Conservation (phyloP, 1,140 invertebrate genomes). For the Diachasma alloeum region DNA sequence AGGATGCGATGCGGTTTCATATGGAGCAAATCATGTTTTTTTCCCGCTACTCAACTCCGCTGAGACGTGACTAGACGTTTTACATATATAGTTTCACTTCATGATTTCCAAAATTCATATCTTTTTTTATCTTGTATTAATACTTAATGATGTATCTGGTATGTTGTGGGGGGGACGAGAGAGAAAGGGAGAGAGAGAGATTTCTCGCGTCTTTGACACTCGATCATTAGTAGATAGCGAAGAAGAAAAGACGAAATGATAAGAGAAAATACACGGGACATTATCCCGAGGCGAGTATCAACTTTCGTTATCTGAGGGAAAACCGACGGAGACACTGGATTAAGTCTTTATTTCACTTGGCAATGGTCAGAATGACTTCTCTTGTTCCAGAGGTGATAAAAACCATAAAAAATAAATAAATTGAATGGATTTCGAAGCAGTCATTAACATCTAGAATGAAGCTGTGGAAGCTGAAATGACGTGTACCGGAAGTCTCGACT, state of each 20-base stretch:
- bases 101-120: background rate
- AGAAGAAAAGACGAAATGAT: background rate
- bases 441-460: constrained; percentile 10
- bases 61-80: background rate
- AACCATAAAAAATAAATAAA: background rate
- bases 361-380: too few relatives aligned
- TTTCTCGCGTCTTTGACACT: background rate
- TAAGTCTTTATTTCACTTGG: background rate
- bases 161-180: too few relatives aligned
- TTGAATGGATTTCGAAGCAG: background rate
- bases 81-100: background rate
- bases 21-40: background rate
- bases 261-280: background rate
- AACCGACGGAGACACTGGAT: background rate
- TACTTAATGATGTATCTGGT: background rate
- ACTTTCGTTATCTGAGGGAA: background rate
- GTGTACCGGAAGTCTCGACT: constrained; percentile 47
- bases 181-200: too few relatives aligned
- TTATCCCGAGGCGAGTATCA: background rate
- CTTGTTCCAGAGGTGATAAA: background rate
- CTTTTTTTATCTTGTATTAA: background rate
- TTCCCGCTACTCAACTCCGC: background rate
- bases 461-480: constrained; percentile 26
- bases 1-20: background rate
- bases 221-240: background rate